Evolutionary conservation across 2,797 vertebrate genomes (phyloP).

Genomic region (Dermochelys coriacea): DNA sequence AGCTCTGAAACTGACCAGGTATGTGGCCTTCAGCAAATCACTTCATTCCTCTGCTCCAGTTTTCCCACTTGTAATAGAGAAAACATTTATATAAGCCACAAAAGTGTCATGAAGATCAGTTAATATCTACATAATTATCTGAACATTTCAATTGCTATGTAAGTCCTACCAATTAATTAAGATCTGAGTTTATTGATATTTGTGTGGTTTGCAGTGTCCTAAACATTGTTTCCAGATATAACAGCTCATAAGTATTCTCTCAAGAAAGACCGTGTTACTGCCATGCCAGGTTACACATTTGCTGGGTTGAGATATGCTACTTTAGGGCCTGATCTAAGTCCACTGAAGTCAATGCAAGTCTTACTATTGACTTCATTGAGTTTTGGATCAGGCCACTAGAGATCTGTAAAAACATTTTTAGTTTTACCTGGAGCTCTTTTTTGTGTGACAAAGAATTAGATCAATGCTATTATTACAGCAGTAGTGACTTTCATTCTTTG

Average conservation of each 20-base stretch:
- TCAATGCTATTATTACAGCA: constrained; percentile 20
- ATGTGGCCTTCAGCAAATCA: background rate
- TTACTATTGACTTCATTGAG: constrained; percentile 3
- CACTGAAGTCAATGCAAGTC: constrained; percentile 1
- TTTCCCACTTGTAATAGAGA: background rate
- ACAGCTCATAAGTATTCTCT: background rate
- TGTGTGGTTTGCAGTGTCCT: constrained; percentile 15
- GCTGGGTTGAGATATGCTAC: background rate
- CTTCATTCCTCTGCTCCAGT: background rate
- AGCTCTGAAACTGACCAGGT: background rate
- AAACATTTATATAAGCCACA: background rate
- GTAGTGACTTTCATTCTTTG: constrained; percentile 30
- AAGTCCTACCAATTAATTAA: background rate
- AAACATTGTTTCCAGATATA: background rate
- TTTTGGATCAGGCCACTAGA: background rate
- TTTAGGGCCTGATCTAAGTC: background rate
- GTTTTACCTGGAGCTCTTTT: constrained; percentile 18
- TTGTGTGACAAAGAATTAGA: constrained; percentile 32
- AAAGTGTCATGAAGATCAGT: background rate
- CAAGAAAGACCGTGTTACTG: background rate
- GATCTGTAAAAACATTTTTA: constrained; percentile 20
- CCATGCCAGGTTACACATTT: background rate
- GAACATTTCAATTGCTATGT: constrained; percentile 28
- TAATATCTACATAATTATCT: background rate
- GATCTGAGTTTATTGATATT: constrained; percentile 27